Evolutionary conservation across 2,888 invertebrate species (phyloP).

Genomic region (Bombyx huttoni): DNA sequence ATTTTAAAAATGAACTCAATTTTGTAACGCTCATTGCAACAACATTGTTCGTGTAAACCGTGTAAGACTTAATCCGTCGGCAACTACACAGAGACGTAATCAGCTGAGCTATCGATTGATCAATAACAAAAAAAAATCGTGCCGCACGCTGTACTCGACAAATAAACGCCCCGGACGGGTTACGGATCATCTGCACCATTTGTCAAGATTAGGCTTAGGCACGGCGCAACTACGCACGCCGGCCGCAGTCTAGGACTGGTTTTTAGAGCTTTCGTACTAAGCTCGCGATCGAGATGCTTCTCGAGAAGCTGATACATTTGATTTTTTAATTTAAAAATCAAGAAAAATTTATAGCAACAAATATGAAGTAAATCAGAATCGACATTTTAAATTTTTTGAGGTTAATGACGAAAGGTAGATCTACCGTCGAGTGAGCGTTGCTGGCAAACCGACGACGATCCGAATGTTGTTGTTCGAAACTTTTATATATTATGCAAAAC

Average conservation of each 20-base stretch:
- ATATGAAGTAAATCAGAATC: conserved; percentile 1
- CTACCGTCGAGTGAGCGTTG: too few species aligned
- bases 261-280: background rate
- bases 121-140: conserved; percentile 66
- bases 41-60: background rate
- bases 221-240: conserved; percentile 14
- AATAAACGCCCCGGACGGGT: conserved; percentile 40
- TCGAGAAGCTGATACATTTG: too few species aligned
- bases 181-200: conserved; percentile 64
- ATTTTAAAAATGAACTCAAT: background rate
- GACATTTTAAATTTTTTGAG: too few species aligned
- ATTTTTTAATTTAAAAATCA: too few species aligned
- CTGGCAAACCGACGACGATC: too few species aligned
- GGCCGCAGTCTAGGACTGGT: conserved; percentile 11
- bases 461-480: too few species aligned
- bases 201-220: conserved; percentile 65
- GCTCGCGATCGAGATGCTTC: background rate
- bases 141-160: conserved; percentile 46
- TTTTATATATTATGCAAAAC: too few species aligned
- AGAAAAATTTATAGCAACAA: too few species aligned
- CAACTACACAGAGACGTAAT: conserved; percentile 65
- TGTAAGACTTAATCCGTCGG: conserved; percentile 49
- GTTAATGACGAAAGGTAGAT: too few species aligned
- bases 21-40: background rate
- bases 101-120: conserved; percentile 58